Percentiles rank a stretch among this genome's conserved stretches.
Evolutionary conservation across 2,888 invertebrate genomes (phyloP).

Genomic region (Monoplex corrugatus): DNA sequence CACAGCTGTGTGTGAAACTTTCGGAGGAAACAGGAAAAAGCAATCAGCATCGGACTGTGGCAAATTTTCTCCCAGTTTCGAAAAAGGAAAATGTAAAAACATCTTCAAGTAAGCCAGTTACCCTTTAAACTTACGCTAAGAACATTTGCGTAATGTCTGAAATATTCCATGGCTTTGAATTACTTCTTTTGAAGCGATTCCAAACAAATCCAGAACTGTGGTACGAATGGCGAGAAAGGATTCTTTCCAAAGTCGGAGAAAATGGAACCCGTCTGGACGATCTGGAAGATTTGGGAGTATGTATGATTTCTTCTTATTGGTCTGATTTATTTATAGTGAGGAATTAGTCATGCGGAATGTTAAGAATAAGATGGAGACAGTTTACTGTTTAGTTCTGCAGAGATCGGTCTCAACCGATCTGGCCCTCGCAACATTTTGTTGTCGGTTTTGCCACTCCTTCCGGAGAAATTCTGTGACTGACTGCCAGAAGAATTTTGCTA

Average conservation of each 20-base stretch:
- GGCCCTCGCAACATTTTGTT: too few species aligned
- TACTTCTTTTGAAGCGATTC: slow-evolving; percentile 78
- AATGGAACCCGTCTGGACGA: slow-evolving; percentile 50
- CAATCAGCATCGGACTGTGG: neutral
- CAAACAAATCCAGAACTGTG: slow-evolving; percentile 76
- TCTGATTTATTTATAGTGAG: too few species aligned
- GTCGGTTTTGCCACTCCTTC: too few species aligned
- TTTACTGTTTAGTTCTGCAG: too few species aligned
- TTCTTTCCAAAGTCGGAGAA: slow-evolving; percentile 45
- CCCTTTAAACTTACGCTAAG: slow-evolving; percentile 31
- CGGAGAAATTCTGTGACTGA: too few species aligned
- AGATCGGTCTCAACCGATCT: too few species aligned
- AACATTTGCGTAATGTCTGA: slow-evolving; percentile 58
- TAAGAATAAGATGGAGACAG: neutral
- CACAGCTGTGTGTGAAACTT: slow-evolving; percentile 36
- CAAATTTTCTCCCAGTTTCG: neutral
- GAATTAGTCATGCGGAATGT: too few species aligned
- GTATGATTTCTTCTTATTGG: too few species aligned
- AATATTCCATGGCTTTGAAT: slow-evolving; percentile 79
- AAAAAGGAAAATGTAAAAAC: slow-evolving; percentile 46
- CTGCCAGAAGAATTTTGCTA: too few species aligned
- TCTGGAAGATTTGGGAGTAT: slow-evolving; percentile 58
- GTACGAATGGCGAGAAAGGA: slow-evolving; percentile 72
- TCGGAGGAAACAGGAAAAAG: neutral
- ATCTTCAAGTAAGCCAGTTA: neutral